phyloP scores from a whole-genome alignment of 2,888 invertebrate genomes.

The Emmelina monodactyla region DNA sequence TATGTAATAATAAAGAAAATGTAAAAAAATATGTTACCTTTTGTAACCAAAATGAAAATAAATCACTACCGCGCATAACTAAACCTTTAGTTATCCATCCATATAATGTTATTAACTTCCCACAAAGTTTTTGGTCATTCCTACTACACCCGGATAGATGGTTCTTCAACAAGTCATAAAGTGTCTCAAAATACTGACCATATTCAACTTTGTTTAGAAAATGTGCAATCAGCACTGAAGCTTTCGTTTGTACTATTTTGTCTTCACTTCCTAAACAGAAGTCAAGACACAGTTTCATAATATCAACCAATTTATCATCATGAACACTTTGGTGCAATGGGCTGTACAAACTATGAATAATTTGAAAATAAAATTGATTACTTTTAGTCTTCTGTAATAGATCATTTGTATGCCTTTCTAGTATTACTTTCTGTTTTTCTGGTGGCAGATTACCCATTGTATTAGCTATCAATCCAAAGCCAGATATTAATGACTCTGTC shows the following conservation, averaged over 20 bases:
- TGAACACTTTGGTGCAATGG: conserved; percentile 46
- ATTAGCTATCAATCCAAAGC: conserved; percentile 36
- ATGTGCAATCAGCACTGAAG: conserved; percentile 62
- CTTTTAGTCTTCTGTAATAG: conserved; percentile 30
- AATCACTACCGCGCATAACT: conserved; percentile 40
- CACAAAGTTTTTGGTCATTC: conserved; percentile 26
- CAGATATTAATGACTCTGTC: conserved; percentile 28
- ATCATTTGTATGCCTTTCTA: conserved; percentile 29
- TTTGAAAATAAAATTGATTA: conserved; percentile 34
- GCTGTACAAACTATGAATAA: conserved; percentile 60
- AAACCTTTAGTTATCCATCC: conserved; percentile 50
- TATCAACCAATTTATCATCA: conserved; percentile 30
- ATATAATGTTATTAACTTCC: conserved; percentile 36
- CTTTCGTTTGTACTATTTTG: conserved; percentile 35
- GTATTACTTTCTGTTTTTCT: conserved; percentile 33
- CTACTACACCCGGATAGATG: conserved; percentile 25
- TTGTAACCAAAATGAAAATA: conserved; percentile 45
- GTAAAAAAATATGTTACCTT: conserved; percentile 28
- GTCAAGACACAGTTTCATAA: conserved; percentile 36
- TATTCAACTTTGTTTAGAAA: conserved; percentile 65
- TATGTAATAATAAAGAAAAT: neutral
- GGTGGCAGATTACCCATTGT: conserved; percentile 37
- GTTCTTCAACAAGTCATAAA: conserved; percentile 38
- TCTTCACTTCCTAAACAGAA: conserved; percentile 36
- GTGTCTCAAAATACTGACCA: conserved; percentile 39